Evolutionary conservation across 2,888 invertebrate genomes (phyloP), one percentile per base, ranked within the genome.

Genomic region (Protodeltote pygarga): DNA sequence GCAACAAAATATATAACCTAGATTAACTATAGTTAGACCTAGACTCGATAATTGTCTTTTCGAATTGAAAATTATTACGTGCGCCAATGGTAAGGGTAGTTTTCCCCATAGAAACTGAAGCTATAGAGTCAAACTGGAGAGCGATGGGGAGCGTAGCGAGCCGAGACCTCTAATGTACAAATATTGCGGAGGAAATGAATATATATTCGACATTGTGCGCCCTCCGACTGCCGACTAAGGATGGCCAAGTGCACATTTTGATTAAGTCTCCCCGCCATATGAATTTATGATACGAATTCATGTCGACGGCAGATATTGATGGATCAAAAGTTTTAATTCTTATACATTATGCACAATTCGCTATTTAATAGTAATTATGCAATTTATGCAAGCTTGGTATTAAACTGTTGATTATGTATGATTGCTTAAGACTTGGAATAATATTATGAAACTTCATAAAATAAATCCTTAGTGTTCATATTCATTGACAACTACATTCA

Each of bases 151-250:
- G 85, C 79, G 88, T 72, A 89, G 79, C 83, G 83, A 85, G 78
- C 77, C 90, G 86, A 89, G 89, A 91, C 92, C 92, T 91, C 89
- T 91, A 91, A 91, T 91, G 89, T 88, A 89, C 91, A 91, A 92
- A 92, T 89, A 92, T 92, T 92, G 92, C 89, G 92, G 90, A 82
- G 81, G 86, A 83, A 89, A 92, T 91, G 90, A 91, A 91, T 90
- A 91, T n/a, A n/a, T 84, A 88, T 89, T 86, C 84, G 82, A 71
- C 75, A 80, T 77, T 59, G 65, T 66, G 75, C 57, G 66, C 68
- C 57, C 40, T 50, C 45, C 14, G 28, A 34, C 50, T 35, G 33
- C 20, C 19, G n/a, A n/a, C n/a, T 35, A 19, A 46, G 50, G 55
- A 45, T 47, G 44, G 58, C 59, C 82, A 85, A 89, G 84, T 83